Percentiles rank a stretch among this genome's conserved stretches.
These are phyloP conservation scores for Salvelinus namaycush DNA, from an alignment of 2,113 vertebrate species.

Conservation along the genomic window DNA sequence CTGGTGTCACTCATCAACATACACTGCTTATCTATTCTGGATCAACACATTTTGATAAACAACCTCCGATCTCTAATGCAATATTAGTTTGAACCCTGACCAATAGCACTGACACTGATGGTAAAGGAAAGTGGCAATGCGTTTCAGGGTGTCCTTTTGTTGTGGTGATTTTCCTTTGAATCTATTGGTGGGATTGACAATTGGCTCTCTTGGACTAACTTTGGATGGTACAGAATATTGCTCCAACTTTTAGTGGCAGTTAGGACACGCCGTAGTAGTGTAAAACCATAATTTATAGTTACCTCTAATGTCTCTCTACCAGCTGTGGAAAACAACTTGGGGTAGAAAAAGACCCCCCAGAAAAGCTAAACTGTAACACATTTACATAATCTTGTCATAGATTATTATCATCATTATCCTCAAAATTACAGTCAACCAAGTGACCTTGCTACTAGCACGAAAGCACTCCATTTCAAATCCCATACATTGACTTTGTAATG, in stretches of 20 bases:
- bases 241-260: neutral
- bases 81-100: neutral
- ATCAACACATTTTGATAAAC: neutral
- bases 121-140: neutral
- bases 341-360: neutral
- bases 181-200: neutral
- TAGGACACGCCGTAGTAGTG: neutral
- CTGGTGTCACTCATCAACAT: conserved; percentile 30
- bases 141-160: neutral
- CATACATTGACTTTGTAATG: conserved; percentile 36
- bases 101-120: neutral
- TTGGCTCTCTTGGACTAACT: neutral
- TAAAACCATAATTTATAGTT: too few species aligned
- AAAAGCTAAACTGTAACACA: neutral
- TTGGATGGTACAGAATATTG: neutral
- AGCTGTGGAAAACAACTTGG: neutral
- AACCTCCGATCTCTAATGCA: neutral
- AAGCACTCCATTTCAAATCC: neutral
- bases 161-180: neutral
- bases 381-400: neutral
- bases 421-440: neutral
- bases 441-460: neutral
- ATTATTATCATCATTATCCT: neutral
- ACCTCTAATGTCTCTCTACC: neutral
- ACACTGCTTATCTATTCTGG: neutral